These are phyloP conservation scores for Scelioninae gen. 1 DNA, from an alignment of 2,888 invertebrate genomes.

Conservation along the genomic window DNA sequence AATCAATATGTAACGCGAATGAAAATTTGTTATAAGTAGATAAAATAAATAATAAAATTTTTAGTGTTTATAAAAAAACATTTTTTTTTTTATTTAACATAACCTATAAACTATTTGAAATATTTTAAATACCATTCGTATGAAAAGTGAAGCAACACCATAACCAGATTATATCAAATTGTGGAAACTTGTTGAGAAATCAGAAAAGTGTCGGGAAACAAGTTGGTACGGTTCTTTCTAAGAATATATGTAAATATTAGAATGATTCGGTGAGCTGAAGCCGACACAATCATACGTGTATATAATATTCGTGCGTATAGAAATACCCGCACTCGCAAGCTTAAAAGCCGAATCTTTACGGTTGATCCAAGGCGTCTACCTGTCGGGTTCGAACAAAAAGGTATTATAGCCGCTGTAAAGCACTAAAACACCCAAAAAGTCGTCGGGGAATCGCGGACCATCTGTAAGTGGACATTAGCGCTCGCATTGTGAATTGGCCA, in stretches of 20 bases:
- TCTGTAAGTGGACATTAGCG: slow-evolving; percentile 72
- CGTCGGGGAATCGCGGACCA: slow-evolving; percentile 66
- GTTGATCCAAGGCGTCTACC: slow-evolving; percentile 68
- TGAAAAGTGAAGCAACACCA: too few relatives aligned
- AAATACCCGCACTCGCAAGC: slow-evolving; percentile 42
- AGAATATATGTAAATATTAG: slow-evolving; percentile 61
- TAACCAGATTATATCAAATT: too few relatives aligned
- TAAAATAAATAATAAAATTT: too few relatives aligned
- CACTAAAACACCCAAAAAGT: slow-evolving; percentile 71
- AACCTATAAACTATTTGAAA: too few relatives aligned
- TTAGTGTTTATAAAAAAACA: too few relatives aligned
- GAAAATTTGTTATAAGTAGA: too few relatives aligned
- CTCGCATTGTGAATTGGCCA: slow-evolving; percentile 79
- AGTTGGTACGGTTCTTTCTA: slow-evolving; percentile 47
- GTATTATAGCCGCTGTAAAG: slow-evolving; percentile 71
- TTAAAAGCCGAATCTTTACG: slow-evolving; percentile 61
- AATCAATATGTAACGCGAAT: too few relatives aligned
- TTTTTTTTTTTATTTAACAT: too few relatives aligned
- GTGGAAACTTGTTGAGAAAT: neutral
- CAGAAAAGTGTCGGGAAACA: slow-evolving; percentile 27
- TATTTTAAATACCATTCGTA: too few relatives aligned
- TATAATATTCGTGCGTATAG: slow-evolving; percentile 51
- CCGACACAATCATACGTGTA: slow-evolving; percentile 39
- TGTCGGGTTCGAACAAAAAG: slow-evolving; percentile 70
- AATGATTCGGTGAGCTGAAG: slow-evolving; percentile 32